These are phyloP conservation scores for Ardeotis arabs DNA, from an alignment of 2,113 vertebrate genomes.

Conservation along the genomic window DNA sequence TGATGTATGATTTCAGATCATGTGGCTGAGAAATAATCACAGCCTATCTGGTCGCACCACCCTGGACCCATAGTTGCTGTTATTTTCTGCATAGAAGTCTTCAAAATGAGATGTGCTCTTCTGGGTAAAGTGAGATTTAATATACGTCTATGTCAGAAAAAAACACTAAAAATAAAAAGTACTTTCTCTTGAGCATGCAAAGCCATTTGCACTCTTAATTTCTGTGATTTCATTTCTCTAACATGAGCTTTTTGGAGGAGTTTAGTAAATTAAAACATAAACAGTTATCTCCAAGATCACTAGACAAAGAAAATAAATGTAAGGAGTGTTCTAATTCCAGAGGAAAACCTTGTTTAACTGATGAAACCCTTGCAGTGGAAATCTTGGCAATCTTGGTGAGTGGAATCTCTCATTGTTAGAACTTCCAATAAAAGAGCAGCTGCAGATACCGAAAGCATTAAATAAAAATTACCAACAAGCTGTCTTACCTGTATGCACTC, in stretches of 20 bases:
- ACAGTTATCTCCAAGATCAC: conserved; percentile 24
- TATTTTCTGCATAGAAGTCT: not conserved
- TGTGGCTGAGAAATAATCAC: not conserved
- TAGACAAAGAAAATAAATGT: conserved; percentile 19
- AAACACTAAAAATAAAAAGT: not conserved
- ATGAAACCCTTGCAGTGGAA: conserved; percentile 53
- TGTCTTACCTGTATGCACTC: conserved; percentile 83
- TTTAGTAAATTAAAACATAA: conserved; percentile 45
- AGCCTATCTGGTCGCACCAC: not conserved
- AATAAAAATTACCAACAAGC: conserved; percentile 81
- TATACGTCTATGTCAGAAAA: not conserved
- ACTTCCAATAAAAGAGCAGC: conserved; percentile 70
- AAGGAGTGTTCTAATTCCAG: conserved; percentile 49
- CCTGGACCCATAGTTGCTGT: not conserved
- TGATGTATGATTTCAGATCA: not conserved
- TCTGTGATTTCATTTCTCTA: conserved; percentile 21
- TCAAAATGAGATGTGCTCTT: not conserved
- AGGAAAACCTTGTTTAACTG: conserved; percentile 61
- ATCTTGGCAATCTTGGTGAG: conserved; percentile 59
- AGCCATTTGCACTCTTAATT: conserved; percentile 2
- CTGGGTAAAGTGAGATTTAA: not conserved
- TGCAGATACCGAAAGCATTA: conserved; percentile 73
- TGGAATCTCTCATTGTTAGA: conserved; percentile 72
- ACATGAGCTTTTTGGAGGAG: not conserved
- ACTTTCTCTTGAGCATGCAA: not conserved